Evolutionary conservation across 2,797 vertebrate genomes (phyloP), one percentile per base, ranked within the genome.

Genomic region (Odontamblyopus rebecca): DNA sequence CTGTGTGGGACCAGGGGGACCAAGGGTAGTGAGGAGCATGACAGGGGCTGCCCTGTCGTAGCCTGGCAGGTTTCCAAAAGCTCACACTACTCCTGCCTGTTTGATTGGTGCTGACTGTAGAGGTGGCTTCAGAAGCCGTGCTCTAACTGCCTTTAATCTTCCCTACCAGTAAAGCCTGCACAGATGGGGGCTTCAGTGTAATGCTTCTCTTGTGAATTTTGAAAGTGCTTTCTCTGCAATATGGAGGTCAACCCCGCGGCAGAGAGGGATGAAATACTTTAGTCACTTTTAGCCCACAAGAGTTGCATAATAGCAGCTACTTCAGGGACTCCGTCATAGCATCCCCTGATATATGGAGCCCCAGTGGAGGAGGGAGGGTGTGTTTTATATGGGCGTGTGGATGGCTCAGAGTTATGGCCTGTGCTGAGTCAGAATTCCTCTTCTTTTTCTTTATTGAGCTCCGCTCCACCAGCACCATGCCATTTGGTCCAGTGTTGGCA

Each of bases 361-460:
- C 68, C 75, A 79, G 56, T 57, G 16, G 48, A 63, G 54, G 69
- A 67, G 73, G 69, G 70, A 62, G 80, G 12, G 61, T 61, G 18
- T 18, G 61, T 68, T 62, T 19, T 67, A 61, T 75, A 67, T 48
- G 71, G 48, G 60, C 51, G 77, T 74, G 72, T n/a, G 74, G 72
- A 65, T 66, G 56, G 61, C 69, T 72, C 73, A 71, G 56, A 82
- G 72, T 76, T 85, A 72, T 82, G 77, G 75, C 59, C 51, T 59
- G 78, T 86, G 90, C 90, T 91, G 90, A 91, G 78, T 93, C 89
- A 91, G 88, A 86, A 83, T 83, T 89, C 80, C 75, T 88, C 82
- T 81, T 71, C 81, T 84, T 84, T 79, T 83, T 78, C 73, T 89
- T 83, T 83, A 78, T 87, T 83, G 73, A 78, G 71, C 70, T 73